Conservation (phyloP, 2,888 invertebrate genomes). For the Parnassius orleans region DNA sequence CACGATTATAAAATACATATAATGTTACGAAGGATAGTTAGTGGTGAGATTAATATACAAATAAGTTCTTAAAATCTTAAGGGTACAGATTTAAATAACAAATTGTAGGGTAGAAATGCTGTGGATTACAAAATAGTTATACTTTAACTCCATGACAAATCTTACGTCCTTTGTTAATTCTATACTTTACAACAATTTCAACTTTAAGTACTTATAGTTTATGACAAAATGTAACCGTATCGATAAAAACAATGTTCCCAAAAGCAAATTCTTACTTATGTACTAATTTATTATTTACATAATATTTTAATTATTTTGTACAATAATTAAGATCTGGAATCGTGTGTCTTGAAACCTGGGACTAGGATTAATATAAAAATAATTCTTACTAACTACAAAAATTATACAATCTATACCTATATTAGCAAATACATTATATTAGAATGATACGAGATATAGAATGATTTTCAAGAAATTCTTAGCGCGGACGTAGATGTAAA, state of each 20-base stretch:
- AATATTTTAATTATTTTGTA: constrained; percentile 40
- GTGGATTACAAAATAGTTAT: constrained; percentile 21
- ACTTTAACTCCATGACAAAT: constrained; percentile 18
- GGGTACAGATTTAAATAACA: constrained; percentile 19
- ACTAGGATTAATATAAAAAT: constrained; percentile 61
- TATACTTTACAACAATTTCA: constrained; percentile 33
- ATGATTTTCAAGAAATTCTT: constrained; percentile 35
- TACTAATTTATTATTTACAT: constrained; percentile 45
- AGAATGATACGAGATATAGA: constrained; percentile 36
- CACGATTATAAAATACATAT: constrained; percentile 11
- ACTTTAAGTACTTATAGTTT: constrained; percentile 29
- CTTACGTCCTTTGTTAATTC: constrained; percentile 13
- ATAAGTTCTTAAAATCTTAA: constrained; percentile 10
- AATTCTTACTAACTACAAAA: constrained; percentile 47
- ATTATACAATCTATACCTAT: constrained; percentile 34
- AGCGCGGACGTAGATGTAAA: constrained; percentile 38
- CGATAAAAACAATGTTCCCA: constrained; percentile 32
- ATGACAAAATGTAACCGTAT: constrained; percentile 32
- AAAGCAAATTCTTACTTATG: constrained; percentile 30
- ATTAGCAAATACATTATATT: constrained; percentile 34
- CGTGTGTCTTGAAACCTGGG: constrained; percentile 62
- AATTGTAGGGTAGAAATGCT: constrained; percentile 21
- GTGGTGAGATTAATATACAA: constrained; percentile 16
- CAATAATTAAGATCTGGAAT: constrained; percentile 41
- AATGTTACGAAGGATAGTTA: constrained; percentile 13